A percentile compares a stretch with the other conserved stretches of the same genome.
Conservation (phyloP, 2,888 invertebrate species). For the Xanthia togata region DNA sequence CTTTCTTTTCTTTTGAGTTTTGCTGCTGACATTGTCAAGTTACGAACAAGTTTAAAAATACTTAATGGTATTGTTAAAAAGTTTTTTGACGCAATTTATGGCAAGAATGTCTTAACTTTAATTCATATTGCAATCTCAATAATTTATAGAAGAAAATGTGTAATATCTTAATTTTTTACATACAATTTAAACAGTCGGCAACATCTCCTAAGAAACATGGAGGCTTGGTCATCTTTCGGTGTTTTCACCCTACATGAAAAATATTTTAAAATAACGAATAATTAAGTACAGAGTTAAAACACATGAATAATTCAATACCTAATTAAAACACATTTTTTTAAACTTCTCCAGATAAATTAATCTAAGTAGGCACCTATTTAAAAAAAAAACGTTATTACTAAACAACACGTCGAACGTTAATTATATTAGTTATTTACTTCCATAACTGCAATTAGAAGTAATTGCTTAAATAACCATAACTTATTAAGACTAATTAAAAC, state of each 20-base stretch:
- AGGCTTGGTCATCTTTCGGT: not conserved
- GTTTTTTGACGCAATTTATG: not conserved
- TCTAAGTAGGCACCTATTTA: not conserved
- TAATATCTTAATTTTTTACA: no score
- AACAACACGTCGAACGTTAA: conserved; percentile 30
- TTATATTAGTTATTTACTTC: conserved; percentile 40
- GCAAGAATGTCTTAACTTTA: no score
- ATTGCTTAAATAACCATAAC: conserved; percentile 48
- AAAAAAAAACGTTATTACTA: conserved; percentile 3
- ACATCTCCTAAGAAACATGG: no score
- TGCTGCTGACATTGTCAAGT: not conserved
- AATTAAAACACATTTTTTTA: not conserved
- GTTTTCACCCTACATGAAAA: not conserved
- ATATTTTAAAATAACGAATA: not conserved
- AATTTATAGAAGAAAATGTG: not conserved
- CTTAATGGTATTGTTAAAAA: not conserved
- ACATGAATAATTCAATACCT: not conserved
- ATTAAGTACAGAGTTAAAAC: not conserved
- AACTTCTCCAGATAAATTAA: not conserved
- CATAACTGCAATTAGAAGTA: conserved; percentile 30
- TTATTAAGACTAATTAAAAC: conserved; percentile 53
- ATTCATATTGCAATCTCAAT: not conserved
- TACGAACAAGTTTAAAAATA: not conserved
- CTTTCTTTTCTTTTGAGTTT: not conserved
- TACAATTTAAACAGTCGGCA: no score